phyloP scores from a whole-genome alignment of 2,113 vertebrate genomes.

The Uropsilus gracilis region DNA sequence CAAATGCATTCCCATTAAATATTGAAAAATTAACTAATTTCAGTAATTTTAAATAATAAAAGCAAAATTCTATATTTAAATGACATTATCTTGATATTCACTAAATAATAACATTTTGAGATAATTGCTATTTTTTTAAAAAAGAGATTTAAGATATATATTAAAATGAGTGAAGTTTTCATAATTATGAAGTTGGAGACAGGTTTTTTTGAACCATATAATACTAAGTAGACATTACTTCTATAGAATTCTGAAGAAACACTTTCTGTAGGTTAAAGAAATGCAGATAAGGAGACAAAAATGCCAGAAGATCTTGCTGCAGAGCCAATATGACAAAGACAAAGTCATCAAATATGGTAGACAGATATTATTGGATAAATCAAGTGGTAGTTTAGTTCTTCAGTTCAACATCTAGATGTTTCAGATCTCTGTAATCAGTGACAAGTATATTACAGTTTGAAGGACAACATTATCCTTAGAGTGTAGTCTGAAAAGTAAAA shows the following conservation, averaged over 20 bases:
- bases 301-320: not conserved
- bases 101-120: not conserved
- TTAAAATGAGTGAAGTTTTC: not conserved
- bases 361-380: no score
- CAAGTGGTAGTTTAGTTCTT: not conserved
- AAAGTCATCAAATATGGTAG: not conserved
- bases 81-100: not conserved
- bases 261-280: not conserved
- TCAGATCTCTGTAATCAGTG: not conserved
- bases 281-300: not conserved
- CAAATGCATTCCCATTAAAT: not conserved
- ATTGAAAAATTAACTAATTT: not conserved
- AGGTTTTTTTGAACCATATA: not conserved
- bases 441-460: not conserved
- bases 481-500: not conserved
- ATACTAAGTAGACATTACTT: not conserved
- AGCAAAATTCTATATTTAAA: not conserved
- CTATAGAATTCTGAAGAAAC: not conserved
- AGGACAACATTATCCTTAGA: not conserved
- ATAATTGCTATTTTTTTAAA: not conserved
- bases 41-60: not conserved
- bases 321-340: not conserved
- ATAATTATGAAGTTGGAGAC: not conserved
- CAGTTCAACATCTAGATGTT: not conserved
- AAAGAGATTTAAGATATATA: not conserved